Percentiles rank a stretch among this genome's conserved stretches.
Evolutionary conservation across 2,888 invertebrate genomes (phyloP).

Genomic region (Deilephila elpenor): DNA sequence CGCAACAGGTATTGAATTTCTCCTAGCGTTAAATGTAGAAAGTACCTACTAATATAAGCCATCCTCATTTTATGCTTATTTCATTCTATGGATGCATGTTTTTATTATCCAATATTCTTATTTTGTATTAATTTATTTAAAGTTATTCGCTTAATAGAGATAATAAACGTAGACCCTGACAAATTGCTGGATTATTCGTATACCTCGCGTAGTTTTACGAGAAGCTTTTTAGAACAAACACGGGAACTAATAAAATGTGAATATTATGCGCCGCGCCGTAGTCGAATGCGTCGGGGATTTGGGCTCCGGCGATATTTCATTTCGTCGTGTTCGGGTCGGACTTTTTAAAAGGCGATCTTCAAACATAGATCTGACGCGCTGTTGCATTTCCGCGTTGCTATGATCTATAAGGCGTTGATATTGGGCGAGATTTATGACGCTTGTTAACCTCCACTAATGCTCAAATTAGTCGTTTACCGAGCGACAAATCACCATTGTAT

Average conservation of each 20-base stretch:
- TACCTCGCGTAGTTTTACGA: constrained; percentile 7
- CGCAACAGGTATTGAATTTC: not conserved
- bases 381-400: constrained; percentile 64
- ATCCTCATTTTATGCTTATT: not conserved
- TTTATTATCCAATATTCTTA: not conserved
- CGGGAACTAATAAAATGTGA: constrained; percentile 65
- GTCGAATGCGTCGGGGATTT: constrained; percentile 59
- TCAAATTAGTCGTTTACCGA: constrained; percentile 38
- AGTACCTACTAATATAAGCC: not conserved
- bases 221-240: constrained; percentile 45
- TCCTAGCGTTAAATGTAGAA: not conserved
- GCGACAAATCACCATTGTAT: constrained; percentile 28
- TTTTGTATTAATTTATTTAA: not conserved
- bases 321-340: constrained; percentile 60
- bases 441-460: constrained; percentile 44
- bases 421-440: constrained; percentile 56
- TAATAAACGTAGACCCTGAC: constrained; percentile 29
- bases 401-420: constrained; percentile 50
- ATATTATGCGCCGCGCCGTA: constrained; percentile 54
- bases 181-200: constrained; percentile 32
- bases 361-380: constrained; percentile 48
- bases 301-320: constrained; percentile 64
- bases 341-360: constrained; percentile 56
- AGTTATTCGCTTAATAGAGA: not conserved
- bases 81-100: not conserved